Percentiles rank a stretch among this genome's conserved stretches.
Evolutionary conservation across 2,888 invertebrate species (phyloP).

Genomic region (Baccha elongata): DNA sequence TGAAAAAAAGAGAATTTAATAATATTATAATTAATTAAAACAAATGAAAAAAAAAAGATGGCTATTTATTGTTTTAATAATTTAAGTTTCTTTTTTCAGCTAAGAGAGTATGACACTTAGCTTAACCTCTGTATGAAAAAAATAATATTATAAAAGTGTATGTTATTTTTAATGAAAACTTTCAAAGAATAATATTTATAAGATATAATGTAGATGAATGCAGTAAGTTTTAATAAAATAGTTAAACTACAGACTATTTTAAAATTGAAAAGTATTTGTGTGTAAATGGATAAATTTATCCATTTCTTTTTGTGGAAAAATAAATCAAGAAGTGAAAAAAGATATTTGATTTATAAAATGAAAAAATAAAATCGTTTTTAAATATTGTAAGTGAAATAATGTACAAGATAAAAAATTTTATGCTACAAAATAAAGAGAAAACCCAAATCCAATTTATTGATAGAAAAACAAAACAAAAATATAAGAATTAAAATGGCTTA

Average conservation of each 20-base stretch:
- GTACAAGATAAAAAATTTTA: constrained; percentile 65
- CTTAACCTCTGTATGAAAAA: constrained; percentile 25
- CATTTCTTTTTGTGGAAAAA: constrained; percentile 4
- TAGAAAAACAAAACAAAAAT: constrained; percentile 21
- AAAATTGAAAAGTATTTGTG: constrained; percentile 31
- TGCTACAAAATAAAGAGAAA: constrained; percentile 29
- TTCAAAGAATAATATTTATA: constrained; percentile 36
- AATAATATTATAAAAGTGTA: constrained; percentile 22
- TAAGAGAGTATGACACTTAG: constrained; percentile 5
- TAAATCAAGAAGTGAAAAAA: neutral
- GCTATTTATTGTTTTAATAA: constrained; percentile 54
- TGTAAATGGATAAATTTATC: neutral
- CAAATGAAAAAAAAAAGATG: constrained; percentile 25
- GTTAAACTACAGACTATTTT: constrained; percentile 43
- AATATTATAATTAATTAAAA: constrained; percentile 49
- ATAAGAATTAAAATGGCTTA: constrained; percentile 63
- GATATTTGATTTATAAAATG: constrained; percentile 26
- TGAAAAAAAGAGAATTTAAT: constrained; percentile 23
- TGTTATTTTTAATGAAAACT: constrained; percentile 31
- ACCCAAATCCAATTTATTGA: constrained; percentile 49
- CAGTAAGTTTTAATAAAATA: constrained; percentile 49
- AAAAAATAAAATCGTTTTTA: constrained; percentile 52
- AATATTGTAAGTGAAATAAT: constrained; percentile 69
- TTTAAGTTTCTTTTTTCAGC: constrained; percentile 33
- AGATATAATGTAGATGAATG: constrained; percentile 31